A percentile compares a stretch with the other conserved stretches of the same genome.
Evolutionary conservation across 2,113 vertebrate species (phyloP).

Genomic region (Upupa epops): DNA sequence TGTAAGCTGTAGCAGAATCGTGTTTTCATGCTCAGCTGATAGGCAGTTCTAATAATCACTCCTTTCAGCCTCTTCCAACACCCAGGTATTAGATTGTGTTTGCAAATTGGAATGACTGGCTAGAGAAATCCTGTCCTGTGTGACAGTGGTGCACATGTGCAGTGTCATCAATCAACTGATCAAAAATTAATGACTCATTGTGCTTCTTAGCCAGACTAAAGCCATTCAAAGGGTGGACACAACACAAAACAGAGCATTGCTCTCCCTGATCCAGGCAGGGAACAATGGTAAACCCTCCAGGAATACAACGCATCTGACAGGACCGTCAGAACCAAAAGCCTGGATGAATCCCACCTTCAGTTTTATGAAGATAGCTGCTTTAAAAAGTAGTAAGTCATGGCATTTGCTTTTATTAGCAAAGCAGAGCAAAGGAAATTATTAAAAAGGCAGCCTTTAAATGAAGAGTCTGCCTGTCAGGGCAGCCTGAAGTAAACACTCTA

Average conservation of each 20-base stretch:
- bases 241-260: constrained; percentile 5
- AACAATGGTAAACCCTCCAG: neutral
- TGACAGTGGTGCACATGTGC: constrained; percentile 13
- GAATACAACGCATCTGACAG: neutral
- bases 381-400: neutral
- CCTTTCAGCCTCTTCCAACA: neutral
- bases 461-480: neutral
- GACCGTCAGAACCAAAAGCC: neutral
- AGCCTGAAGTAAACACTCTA: neutral
- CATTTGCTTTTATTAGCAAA: neutral
- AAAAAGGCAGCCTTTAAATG: neutral
- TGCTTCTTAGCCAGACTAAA: neutral
- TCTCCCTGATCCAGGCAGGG: neutral
- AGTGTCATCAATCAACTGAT: constrained; percentile 31
- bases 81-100: neutral
- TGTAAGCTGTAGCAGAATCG: neutral
- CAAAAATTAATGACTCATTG: constrained; percentile 45
- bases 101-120: neutral
- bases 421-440: neutral
- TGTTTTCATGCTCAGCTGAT: neutral
- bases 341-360: neutral
- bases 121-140: neutral
- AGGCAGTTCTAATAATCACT: neutral
- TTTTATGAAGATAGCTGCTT: neutral
- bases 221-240: constrained; percentile 21